Evolutionary conservation across 2,888 invertebrate species (phyloP), one percentile per base, ranked within the genome.

Genomic region (Polyommatus iphigenia): DNA sequence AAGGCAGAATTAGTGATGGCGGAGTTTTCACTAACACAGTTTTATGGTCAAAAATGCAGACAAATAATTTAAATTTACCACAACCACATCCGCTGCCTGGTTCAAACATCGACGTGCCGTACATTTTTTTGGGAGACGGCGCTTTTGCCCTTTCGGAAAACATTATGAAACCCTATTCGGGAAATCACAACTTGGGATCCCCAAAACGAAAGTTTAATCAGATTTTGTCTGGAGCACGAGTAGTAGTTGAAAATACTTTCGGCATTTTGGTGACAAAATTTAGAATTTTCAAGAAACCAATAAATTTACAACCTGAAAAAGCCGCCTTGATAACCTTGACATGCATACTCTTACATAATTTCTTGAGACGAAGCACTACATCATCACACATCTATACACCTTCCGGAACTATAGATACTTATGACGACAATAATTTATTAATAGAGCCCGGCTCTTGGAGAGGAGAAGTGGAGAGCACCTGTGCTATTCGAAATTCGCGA

Each of bases 131-230:
- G 20, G 78, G 79, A 20, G 80, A 81, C 54, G 81, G 79, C 8
- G 80, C 81, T 29, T 81, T 81, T 78, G 80, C 81, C n/a, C 71
- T 81, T 24, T n/a, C 20, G 18, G 78, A 62, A 75, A 24, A 81
- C 76, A 29, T 81, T 32, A 80, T 81, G 83, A 83, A 83, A 79
- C 82, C 82, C 15, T 83, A 81, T 81, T 79, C 83, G 59, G 83
- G 82, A 71, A 71, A 79, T n/a, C 80, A 81, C 77, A 72, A 67
- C 15, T 32, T 75, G 4, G 67, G 73, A 8, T 72, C 36, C 36
- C 36, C 36, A 36, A 6, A 36, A 36, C 36, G 36, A 36, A 36
- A 36, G 36, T 36, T 36, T 36, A 36, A 36, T 36, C 6, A 36
- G 36, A 36, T 36, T 36, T 36, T 36, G 36, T 5, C 36, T 36